Base-by-base conservation (phyloP, 2,797 vertebrate genomes). In the Sebastes wilsoni region DNA sequence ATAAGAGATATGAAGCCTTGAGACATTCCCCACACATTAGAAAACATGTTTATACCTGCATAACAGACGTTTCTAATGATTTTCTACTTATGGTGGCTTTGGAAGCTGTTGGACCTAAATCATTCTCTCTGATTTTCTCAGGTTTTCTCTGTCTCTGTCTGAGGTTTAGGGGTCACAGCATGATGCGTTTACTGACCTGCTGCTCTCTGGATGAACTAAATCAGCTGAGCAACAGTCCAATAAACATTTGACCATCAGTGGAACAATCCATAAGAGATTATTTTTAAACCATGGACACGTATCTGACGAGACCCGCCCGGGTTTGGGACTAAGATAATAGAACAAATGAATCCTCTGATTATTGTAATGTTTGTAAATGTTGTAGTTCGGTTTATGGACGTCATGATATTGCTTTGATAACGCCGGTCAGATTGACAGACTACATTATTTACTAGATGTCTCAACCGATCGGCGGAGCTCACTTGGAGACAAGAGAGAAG, bases 221-320 rank as follows among this genome's bases (percentile, higher is more conserved):
- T 84, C 78, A 68, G 60, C 81, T 38, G 58, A 68, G 68, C 68
- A 75, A 49, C 83, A 83, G 28, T 80, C 56, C 66, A 72, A 25
- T 72, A 66, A 32, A 73, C 78, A 82, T 77, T 72, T 68, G 25
- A 22, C 42, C 25, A 18, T 75, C 60, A 66, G 75, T 79, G 80
- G 75, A 77, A 78, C 71, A 83, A 80, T 80, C 79, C 71, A 86
- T 78, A 23, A 28, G 59, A 79, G 67, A 69, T 62, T 78, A 81
- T 88, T 81, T 87, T 80, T 77, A 81, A 81, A 72, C 18, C 34
- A 8, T 2, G 12, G 54, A 78, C 58, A 76, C 23, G 5, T 28
- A 59, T 84, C 23, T 36, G 32, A 52, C 0, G 6, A 65, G 46
- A 71, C n/a, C 56, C 22, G 18, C 22, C 58, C 28, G 46, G 58